Base-by-base conservation (phyloP, 2,113 vertebrate species). In the Glaucomys volans region DNA sequence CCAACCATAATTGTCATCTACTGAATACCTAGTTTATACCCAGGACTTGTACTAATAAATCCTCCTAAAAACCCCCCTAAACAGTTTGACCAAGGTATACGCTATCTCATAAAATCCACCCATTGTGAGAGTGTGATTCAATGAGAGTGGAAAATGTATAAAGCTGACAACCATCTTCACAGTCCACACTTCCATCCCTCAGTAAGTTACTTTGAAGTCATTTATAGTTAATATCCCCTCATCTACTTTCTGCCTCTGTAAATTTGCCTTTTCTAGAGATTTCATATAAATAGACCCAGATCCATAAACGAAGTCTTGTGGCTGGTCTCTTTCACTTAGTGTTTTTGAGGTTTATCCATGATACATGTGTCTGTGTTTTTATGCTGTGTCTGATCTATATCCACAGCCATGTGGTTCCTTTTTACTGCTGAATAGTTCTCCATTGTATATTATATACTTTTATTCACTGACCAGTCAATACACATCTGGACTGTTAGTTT, bases 101-200 rank as follows among this genome's bases (percentile, higher is more conserved):
- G 54, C 66, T 69, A 52, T 83, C 71, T 75, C 8, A 40, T 57
- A 95, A 95, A 94, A 80, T 59, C 72, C 40, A 87, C 62, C 71
- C 72, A 57, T 9, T 88, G 1, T 66, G 57, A 62, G 10, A 40
- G 13, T 83, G 81, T 18, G n/a, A 87, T 54, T 64, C 40, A 88
- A 42, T 75, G 59, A 94, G 1, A 40, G 10, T 30, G 71, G 44
- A 72, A 91, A 72, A 80, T 1, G 22, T 24, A 57, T 0, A 71
- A 71, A 95, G 18, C 0, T 89, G 24, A 28, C 35, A 62, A 76
- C 66, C 40, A 37, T 66, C 35, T 89, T 6, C 64, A 85, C 24
- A 67, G 62, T 35, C 42, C 5, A 85, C 13, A 64, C 24, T 59
- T n/a, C 77, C 64, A 84, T 35, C 71, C 13, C 16, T 40, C 30